These are phyloP conservation scores for Lydus trimaculatus DNA, from an alignment of 2,888 invertebrate genomes.

Conservation along the genomic window DNA sequence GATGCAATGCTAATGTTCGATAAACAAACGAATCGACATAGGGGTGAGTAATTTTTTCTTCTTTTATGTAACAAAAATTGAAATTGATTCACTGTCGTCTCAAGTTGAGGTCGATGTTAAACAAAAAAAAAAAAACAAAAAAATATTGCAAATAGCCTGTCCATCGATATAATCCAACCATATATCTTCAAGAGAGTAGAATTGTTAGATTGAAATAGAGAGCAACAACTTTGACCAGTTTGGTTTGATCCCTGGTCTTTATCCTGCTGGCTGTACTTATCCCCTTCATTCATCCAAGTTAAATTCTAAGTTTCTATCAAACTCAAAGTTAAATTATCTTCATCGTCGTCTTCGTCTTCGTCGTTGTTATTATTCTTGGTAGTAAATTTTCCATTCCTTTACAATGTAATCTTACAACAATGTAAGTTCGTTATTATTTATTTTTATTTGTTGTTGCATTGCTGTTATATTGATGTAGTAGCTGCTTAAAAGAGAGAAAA, in stretches of 20 bases:
- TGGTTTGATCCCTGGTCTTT: constrained; percentile 47
- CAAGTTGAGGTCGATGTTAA: neutral
- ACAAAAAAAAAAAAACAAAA: constrained; percentile 34
- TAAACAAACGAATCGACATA: constrained; percentile 99
- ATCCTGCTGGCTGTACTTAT: constrained; percentile 50
- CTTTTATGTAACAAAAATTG: constrained; percentile 19
- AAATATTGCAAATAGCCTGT: constrained; percentile 51
- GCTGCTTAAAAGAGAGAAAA: constrained; percentile 40
- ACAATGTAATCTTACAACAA: neutral
- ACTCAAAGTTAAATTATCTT: constrained; percentile 37
- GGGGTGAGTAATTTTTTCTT: constrained; percentile 74
- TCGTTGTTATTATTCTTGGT: neutral
- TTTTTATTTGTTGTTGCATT: too few species aligned
- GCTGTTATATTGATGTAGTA: constrained; percentile 8
- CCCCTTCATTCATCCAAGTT: constrained; percentile 53
- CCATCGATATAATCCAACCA: constrained; percentile 48
- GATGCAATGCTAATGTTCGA: constrained; percentile 99
- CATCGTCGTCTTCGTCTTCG: neutral
- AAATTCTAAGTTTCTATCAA: constrained; percentile 42
- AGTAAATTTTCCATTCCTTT: neutral
- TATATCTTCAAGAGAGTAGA: constrained; percentile 48
- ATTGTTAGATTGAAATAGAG: constrained; percentile 53
- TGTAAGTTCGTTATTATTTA: neutral
- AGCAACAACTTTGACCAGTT: constrained; percentile 51
- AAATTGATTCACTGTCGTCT: neutral